Evolutionary conservation across 2,113 vertebrate genomes (phyloP).

Genomic region (Oplegnathus fasciatus): DNA sequence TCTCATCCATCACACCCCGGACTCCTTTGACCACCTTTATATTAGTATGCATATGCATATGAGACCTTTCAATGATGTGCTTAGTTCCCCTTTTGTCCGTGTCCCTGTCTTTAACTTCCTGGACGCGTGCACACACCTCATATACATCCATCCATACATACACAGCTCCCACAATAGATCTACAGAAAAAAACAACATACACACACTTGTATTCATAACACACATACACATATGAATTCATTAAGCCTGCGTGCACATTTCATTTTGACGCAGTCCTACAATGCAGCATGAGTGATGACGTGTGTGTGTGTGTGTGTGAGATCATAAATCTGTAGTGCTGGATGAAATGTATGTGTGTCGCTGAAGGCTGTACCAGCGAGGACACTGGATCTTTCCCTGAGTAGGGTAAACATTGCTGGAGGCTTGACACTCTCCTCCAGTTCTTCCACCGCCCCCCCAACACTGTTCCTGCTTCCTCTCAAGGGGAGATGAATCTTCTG

Average conservation of each 20-base stretch:
- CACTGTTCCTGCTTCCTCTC: conserved; percentile 7
- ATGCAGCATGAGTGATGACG: conserved; percentile 33
- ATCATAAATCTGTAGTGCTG: conserved; percentile 61
- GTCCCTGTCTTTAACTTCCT: conserved; percentile 1
- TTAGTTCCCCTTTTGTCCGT: not conserved
- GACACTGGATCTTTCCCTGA: conserved; percentile 50
- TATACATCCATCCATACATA: not conserved
- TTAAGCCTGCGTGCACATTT: conserved; percentile 37
- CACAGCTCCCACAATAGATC: not conserved
- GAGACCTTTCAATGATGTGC: conserved; percentile 58
- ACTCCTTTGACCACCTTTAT: conserved; percentile 55
- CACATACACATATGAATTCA: conserved; percentile 5
- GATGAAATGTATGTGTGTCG: conserved; percentile 41
- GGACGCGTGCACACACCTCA: not conserved
- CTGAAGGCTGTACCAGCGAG: conserved; percentile 44
- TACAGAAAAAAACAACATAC: not conserved
- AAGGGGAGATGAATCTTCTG: conserved; percentile 34
- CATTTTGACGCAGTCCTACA: conserved; percentile 48
- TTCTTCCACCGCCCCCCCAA: not conserved
- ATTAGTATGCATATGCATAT: conserved; percentile 69
- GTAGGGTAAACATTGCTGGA: conserved; percentile 62
- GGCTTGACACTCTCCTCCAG: conserved; percentile 31
- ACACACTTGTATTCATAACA: conserved; percentile 20
- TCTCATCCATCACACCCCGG: conserved; percentile 66
- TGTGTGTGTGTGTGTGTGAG: conserved; percentile 13